Evolutionary conservation across 2,888 invertebrate species (phyloP), one percentile per base, ranked within the genome.

Genomic region (Phrixothrix hirtus): DNA sequence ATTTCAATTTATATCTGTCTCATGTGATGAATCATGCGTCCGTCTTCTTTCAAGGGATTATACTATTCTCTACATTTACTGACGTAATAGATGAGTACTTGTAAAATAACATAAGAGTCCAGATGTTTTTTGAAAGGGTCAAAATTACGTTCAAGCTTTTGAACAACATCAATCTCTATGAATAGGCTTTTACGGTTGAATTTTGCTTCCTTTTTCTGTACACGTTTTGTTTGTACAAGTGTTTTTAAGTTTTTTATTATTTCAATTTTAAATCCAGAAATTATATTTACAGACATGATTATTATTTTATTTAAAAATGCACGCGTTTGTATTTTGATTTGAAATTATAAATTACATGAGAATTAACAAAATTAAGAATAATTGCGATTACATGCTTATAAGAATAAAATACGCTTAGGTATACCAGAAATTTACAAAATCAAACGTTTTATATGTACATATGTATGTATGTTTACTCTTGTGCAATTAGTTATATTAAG

Each of bases 41-140:
- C 21, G 21, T 21, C 21, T 21, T 21, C 21, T 21, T 21, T 7
- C 21, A 5, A 7, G 3, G 21, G 21, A 21, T 21, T 21, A 7
- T 3, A 21, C 21, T 7, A 13, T 31, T 10, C 3, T 31, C 7
- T n/a, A 7, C 12, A 12, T 7, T 11, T 7, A 11, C 30, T 47
- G 53, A 49, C 57, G 59, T 55, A 54, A 48, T 45, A 50, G 42
- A 39, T 25, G 45, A 55, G 55, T 48, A 45, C 52, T 55, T 52
- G 39, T 39, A 53, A 48, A 58, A 48, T 45, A 53, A 46, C 49
- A 45, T 16, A 27, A 55, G 50, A 59, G 59, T 58, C 59, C 59
- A 59, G 59, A 59, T 59, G 59, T 59, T 59, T 59, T 58, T 58
- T 54, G 57, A 59, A 59, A 59, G 59, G 59, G 59, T 59, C 59